Percentiles rank a stretch among this genome's conserved stretches.
Evolutionary conservation across 2,888 invertebrate genomes (phyloP).

Genomic region (Synanthedon myopaeformis): DNA sequence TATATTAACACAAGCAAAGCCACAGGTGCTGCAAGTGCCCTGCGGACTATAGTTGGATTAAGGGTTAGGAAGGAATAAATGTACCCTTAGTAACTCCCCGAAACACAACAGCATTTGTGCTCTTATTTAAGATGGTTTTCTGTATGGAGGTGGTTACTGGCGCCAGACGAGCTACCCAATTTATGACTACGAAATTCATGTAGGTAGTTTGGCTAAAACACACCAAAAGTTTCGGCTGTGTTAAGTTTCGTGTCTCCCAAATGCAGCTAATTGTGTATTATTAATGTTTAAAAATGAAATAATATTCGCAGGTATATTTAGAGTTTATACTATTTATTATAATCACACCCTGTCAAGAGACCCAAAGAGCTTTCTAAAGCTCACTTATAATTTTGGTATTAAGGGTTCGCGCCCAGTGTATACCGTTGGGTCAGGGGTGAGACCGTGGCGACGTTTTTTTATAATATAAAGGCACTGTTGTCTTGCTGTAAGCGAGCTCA

Average conservation of each 20-base stretch:
- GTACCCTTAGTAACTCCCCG: too few relatives aligned
- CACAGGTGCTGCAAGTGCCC: too few relatives aligned
- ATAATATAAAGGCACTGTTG: slow-evolving; percentile 23
- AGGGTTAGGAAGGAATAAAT: too few relatives aligned
- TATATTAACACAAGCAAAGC: too few relatives aligned
- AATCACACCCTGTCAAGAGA: slow-evolving; percentile 44
- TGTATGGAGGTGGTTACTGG: too few relatives aligned
- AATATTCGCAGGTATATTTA: slow-evolving; percentile 9
- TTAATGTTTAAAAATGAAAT: slow-evolving; percentile 9
- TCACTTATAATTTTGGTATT: slow-evolving; percentile 52
- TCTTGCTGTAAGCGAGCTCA: slow-evolving; percentile 26
- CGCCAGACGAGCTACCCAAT: too few relatives aligned
- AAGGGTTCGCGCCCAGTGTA: slow-evolving; percentile 54
- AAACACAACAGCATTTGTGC: too few relatives aligned
- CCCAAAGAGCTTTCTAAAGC: slow-evolving; percentile 43
- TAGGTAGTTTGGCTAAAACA: too few relatives aligned
- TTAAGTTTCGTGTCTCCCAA: neutral
- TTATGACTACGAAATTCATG: too few relatives aligned
- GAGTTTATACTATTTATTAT: slow-evolving; percentile 12
- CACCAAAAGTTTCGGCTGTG: too few relatives aligned
- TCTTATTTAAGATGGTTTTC: too few relatives aligned
- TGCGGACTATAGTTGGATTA: too few relatives aligned
- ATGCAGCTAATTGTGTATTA: neutral
- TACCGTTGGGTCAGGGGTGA: slow-evolving; percentile 49
- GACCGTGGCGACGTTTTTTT: slow-evolving; percentile 37